Evolutionary conservation across 2,797 vertebrate species (phyloP).

Genomic region (Cyprinodon diabolis): DNA sequence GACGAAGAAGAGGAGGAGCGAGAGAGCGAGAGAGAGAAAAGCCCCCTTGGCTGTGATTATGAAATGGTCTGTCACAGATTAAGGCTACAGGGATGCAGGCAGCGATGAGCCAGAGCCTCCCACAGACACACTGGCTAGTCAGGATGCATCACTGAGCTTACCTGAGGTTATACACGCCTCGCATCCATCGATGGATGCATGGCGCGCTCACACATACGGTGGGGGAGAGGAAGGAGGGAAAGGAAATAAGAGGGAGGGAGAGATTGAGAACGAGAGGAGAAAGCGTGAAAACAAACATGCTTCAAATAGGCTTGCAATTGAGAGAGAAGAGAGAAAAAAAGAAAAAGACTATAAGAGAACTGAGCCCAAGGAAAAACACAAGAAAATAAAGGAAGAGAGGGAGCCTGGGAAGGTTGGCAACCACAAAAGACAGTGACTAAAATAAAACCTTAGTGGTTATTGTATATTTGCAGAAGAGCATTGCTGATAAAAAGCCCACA

Average conservation of each 20-base stretch:
- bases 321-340: slow-evolving; percentile 74
- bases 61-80: slow-evolving; percentile 89
- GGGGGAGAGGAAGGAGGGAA: slow-evolving; percentile 59
- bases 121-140: slow-evolving; percentile 83
- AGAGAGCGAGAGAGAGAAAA: slow-evolving; percentile 64
- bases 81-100: slow-evolving; percentile 84
- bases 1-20: slow-evolving; percentile 44
- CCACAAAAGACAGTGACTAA: slow-evolving; percentile 78
- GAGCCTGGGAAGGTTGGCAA: slow-evolving; percentile 74
- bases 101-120: slow-evolving; percentile 84
- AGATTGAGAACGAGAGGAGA: slow-evolving; percentile 73
- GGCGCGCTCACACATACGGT: slow-evolving; percentile 47
- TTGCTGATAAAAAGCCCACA: slow-evolving; percentile 80
- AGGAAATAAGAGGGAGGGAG: slow-evolving; percentile 69
- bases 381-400: slow-evolving; percentile 68
- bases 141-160: slow-evolving; percentile 84
- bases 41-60: slow-evolving; percentile 87
- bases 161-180: slow-evolving; percentile 84
- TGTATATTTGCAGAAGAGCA: slow-evolving; percentile 78
- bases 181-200: slow-evolving; percentile 77
- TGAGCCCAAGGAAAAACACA: slow-evolving; percentile 77
- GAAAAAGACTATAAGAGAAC: slow-evolving; percentile 64
- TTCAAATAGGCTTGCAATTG: slow-evolving; percentile 82
- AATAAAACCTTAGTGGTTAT: slow-evolving; percentile 81
- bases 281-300: slow-evolving; percentile 83